phyloP scores from a whole-genome alignment of 2,888 invertebrate species.

The Papilio gigon region DNA sequence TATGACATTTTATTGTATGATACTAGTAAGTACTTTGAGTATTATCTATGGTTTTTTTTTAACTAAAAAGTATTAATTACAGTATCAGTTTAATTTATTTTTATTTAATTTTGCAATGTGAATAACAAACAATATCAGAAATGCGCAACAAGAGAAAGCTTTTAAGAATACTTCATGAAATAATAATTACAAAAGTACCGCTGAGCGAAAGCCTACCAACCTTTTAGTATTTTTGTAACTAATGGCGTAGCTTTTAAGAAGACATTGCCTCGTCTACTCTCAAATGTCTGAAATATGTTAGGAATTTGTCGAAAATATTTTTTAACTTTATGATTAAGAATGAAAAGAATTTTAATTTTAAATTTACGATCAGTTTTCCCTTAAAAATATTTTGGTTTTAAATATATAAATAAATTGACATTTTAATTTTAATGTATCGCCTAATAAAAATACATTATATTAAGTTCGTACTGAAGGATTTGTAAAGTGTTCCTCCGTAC shows the following conservation, averaged over 20 bases:
- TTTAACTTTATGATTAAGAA: too few species aligned
- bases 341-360: too few species aligned
- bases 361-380: too few species aligned
- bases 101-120: constrained; percentile 6
- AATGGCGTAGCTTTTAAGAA: constrained; percentile 33
- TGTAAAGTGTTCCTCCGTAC: constrained; percentile 7
- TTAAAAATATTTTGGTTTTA: too few species aligned
- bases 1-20: too few species aligned
- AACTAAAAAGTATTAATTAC: too few species aligned
- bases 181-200: constrained; percentile 30
- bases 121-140: not conserved
- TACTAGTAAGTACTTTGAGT: too few species aligned
- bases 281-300: constrained; percentile 2
- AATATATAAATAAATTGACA: too few species aligned
- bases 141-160: constrained; percentile 31
- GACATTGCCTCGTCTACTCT: constrained; percentile 8
- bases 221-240: constrained; percentile 30
- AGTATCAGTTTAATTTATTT: too few species aligned
- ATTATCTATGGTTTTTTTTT: not conserved
- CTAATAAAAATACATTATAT: not conserved
- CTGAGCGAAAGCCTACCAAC: constrained; percentile 20
- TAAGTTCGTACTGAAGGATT: constrained; percentile 1
- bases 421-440: too few species aligned
- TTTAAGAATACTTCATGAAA: constrained; percentile 36
- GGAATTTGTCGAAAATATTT: too few species aligned